A percentile compares a stretch with the other conserved stretches of the same genome.
These are phyloP conservation scores for Lynx canadensis DNA, from an alignment of 2,113 vertebrate species.

Conservation along the genomic window DNA sequence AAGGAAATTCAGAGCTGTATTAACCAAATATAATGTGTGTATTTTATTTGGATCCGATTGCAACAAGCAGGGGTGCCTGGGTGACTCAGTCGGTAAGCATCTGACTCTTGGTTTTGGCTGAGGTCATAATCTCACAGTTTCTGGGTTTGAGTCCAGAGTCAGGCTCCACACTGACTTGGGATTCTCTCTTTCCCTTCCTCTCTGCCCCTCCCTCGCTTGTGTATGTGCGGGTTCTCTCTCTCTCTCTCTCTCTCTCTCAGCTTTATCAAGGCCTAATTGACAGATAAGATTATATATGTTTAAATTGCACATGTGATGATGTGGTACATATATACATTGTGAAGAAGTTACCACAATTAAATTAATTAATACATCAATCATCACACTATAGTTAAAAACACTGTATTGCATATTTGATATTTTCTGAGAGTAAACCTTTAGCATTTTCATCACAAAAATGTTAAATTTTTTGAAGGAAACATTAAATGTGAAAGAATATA, in stretches of 20 bases:
- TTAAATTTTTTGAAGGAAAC: background rate
- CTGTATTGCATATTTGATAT: background rate
- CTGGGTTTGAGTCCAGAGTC: too few relatives aligned
- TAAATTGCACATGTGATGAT: background rate
- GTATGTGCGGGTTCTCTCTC: too few relatives aligned
- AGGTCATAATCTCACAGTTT: too few relatives aligned
- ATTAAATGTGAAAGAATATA: background rate
- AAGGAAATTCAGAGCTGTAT: background rate
- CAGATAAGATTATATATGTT: background rate
- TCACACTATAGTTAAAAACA: background rate
- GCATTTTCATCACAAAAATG: background rate
- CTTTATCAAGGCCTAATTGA: background rate
- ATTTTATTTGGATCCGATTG: background rate
- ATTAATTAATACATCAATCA: background rate
- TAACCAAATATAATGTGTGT: background rate
- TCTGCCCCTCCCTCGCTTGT: too few relatives aligned
- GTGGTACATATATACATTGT: background rate
- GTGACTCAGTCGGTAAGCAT: too few relatives aligned
- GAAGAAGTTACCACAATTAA: background rate
- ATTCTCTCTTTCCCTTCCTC: too few relatives aligned
- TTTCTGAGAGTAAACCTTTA: background rate
- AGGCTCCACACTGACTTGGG: too few relatives aligned
- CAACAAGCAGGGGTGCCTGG: too few relatives aligned
- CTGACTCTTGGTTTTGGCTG: too few relatives aligned
- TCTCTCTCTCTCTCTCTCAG: background rate